Base-by-base conservation (phyloP, 1,140 invertebrate genomes). In the Chironomus striatipennis region DNA sequence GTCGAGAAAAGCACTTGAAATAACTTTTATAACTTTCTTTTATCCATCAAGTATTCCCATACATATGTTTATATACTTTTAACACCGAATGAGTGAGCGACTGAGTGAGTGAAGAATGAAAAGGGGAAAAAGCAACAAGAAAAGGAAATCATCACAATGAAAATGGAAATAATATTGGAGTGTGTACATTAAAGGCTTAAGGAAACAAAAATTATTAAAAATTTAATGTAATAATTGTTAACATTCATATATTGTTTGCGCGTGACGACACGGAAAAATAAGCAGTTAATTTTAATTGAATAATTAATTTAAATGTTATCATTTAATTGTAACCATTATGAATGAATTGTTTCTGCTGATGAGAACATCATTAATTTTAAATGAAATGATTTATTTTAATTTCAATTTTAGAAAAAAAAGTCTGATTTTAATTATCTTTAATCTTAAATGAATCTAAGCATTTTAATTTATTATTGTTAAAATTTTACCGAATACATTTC, bases 291-390 rank as follows among this genome's bases (percentile, higher is more conserved):
- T 57, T 57, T 57, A 57, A 57, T 57, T 57, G 47, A 57, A 57
- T 57, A 57, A 57, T 57, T 57, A 57, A 57, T 57, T 57, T 57
- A 57, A 57, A 57, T 57, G 47, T n/a, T 15, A 15, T 15, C n/a
- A 57, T 57, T 57, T 57, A 57, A 57, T 57, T 57, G 47, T n/a
- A 57, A 57, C 12, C 12, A 57, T 57, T n/a, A 57, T 57, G n/a
- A 57, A 57, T 57, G n/a, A 57, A 57, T 57, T 57, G 47, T n/a
- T n/a, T n/a, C n/a, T 57, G n/a, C 47, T n/a, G n/a, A 57, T 57
- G 47, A 57, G n/a, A n/a, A n/a, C 47, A 57, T 57, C 24, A 34
- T 34, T 34, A 34, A 34, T 34, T 34, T 34, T 34, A 34, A 34
- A 34, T 34, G 24, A 34, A 34, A 34, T 34, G 5, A 34, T 34